phyloP scores from a whole-genome alignment of 1,140 invertebrate genomes.

The Leptopilina boulardi region DNA sequence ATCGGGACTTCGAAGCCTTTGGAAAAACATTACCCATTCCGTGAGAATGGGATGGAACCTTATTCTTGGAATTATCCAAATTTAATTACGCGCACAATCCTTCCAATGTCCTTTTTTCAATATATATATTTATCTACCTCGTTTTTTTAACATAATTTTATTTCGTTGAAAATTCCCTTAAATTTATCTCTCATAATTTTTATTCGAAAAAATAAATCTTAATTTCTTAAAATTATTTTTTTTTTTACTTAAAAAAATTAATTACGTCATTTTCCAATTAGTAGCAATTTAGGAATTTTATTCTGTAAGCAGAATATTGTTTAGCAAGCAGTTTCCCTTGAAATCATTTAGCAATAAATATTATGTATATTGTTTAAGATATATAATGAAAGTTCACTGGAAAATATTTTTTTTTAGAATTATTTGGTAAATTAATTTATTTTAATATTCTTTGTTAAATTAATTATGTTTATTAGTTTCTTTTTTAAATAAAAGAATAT shows the following conservation, averaged over 20 bases:
- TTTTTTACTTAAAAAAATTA: no score
- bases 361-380: no score
- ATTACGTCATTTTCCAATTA: no score
- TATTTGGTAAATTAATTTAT: not conserved
- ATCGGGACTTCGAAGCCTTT: constrained; percentile 23
- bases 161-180: no score
- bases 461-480: no score
- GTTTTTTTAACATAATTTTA: not conserved
- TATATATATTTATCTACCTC: not conserved
- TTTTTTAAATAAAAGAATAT: no score
- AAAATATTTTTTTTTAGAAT: not conserved
- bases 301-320: no score
- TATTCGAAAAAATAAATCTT: no score
- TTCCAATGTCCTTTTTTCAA: not conserved
- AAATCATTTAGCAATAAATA: not conserved
- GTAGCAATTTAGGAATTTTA: no score
- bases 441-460: no score
- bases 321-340: not conserved
- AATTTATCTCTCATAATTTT: no score
- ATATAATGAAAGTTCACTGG: not conserved
- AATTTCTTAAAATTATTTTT: no score
- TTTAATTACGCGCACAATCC: constrained; percentile 13
- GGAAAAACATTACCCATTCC: constrained; percentile 30
- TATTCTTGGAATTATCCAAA: constrained; percentile 33
- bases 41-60: constrained; percentile 31